Percentiles rank a stretch among this genome's conserved stretches.
phyloP scores from a whole-genome alignment of 2,888 invertebrate genomes.

The Netelia inedita region DNA sequence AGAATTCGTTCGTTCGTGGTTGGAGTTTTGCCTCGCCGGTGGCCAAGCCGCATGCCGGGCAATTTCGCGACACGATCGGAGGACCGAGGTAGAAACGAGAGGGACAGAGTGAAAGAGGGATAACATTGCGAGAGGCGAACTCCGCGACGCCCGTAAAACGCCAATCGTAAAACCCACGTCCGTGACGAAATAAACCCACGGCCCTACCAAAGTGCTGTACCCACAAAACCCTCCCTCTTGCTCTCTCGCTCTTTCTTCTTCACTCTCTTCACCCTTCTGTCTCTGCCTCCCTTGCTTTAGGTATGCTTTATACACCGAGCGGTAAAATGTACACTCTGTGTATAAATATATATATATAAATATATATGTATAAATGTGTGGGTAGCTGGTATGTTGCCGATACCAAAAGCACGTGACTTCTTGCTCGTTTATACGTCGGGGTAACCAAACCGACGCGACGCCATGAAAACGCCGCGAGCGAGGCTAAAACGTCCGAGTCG shows the following conservation, averaged over 20 bases:
- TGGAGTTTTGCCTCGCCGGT: too few relatives aligned
- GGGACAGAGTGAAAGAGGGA: constrained; percentile 30
- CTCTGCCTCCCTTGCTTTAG: constrained; percentile 39
- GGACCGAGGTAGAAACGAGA: neutral
- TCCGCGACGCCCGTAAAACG: constrained; percentile 67
- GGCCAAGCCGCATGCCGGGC: neutral
- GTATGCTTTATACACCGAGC: constrained; percentile 47
- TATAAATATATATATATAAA: constrained; percentile 3
- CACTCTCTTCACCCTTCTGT: constrained; percentile 13
- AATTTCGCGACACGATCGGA: constrained; percentile 18
- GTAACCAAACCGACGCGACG: constrained; percentile 68
- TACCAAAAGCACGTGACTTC: constrained; percentile 45
- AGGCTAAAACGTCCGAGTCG: neutral
- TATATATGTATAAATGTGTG: constrained; percentile 4
- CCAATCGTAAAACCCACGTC: constrained; percentile 74
- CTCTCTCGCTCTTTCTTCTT: constrained; percentile 12
- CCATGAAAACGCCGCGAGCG: neutral
- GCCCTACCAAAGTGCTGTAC: constrained; percentile 44
- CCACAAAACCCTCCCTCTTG: constrained; percentile 19
- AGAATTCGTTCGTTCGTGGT: too few relatives aligned
- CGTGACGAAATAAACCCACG: constrained; percentile 76
- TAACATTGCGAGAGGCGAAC: constrained; percentile 53
- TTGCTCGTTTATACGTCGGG: constrained; percentile 66
- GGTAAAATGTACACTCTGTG: constrained; percentile 26
- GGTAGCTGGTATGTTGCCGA: neutral